Percentiles rank a stretch among this genome's conserved stretches.
Conservation (phyloP, 2,888 invertebrate species). For the Andrena praecox region DNA sequence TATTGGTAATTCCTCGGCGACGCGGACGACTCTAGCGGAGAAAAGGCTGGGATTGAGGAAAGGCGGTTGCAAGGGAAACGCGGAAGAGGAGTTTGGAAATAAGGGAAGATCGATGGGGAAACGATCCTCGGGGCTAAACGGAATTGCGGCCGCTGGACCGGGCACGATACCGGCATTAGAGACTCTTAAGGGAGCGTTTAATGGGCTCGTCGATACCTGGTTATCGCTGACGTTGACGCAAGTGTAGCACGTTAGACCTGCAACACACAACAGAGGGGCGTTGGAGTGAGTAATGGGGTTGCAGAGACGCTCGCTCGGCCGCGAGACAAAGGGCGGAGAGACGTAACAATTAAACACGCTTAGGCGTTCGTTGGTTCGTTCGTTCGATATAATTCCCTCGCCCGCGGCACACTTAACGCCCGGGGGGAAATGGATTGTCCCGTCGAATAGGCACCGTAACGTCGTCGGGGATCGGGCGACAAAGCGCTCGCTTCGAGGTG, state of each 20-base stretch:
- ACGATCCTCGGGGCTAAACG: conserved; percentile 51
- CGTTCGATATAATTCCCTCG: conserved; percentile 58
- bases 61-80: neutral
- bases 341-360: conserved; percentile 68
- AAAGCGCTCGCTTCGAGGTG: conserved; percentile 39
- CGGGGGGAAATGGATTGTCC: conserved; percentile 54
- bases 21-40: neutral
- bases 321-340: conserved; percentile 65
- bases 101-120: conserved; percentile 66
- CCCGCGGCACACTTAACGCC: conserved; percentile 48
- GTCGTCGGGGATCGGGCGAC: conserved; percentile 28
- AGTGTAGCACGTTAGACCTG: conserved; percentile 87
- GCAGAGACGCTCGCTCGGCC: conserved; percentile 34
- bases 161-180: conserved; percentile 74
- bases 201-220: conserved; percentile 83
- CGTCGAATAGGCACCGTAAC: conserved; percentile 41
- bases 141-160: conserved; percentile 69
- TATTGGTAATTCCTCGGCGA: conserved; percentile 39
- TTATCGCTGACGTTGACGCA: conserved; percentile 89
- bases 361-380: conserved; percentile 39
- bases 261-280: conserved; percentile 67
- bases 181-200: conserved; percentile 73
- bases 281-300: conserved; percentile 66
- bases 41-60: neutral
- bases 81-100: conserved; percentile 33